These are phyloP conservation scores for Lepidochitona cinerea DNA, from an alignment of 2,888 invertebrate species.

Conservation along the genomic window DNA sequence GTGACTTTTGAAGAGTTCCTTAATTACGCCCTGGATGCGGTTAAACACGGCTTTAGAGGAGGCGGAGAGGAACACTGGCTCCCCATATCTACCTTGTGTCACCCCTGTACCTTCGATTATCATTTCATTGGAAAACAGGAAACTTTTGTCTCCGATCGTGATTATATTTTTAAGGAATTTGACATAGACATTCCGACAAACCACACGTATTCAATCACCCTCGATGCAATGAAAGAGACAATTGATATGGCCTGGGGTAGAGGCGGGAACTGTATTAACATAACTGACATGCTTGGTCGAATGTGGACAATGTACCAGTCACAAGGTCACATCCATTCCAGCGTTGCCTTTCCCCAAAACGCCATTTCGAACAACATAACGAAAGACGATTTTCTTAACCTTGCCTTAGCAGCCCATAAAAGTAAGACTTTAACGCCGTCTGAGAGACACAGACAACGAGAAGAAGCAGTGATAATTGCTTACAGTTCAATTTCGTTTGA, in stretches of 20 bases:
- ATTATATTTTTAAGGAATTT: background rate
- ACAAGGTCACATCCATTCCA: background rate
- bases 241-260: background rate
- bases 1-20: conserved; percentile 34
- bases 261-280: background rate
- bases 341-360: background rate
- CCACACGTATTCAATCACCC: background rate
- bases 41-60: conserved; percentile 16
- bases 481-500: background rate
- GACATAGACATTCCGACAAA: background rate
- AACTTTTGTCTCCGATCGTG: conserved; percentile 73
- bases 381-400: background rate
- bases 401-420: background rate
- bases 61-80: conserved; percentile 85
- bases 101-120: conserved; percentile 88
- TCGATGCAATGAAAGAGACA: background rate
- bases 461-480: background rate
- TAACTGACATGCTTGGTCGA: background rate
- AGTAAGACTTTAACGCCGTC: background rate
- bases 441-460: background rate
- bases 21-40: conserved; percentile 27
- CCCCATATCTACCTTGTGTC: conserved; percentile 84
- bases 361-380: background rate
- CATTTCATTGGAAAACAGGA: conserved; percentile 91
- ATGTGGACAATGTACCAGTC: background rate